A percentile compares a stretch with the other conserved stretches of the same genome.
phyloP scores from a whole-genome alignment of 2,113 vertebrate species.

The Sakesphorus luctuosus region DNA sequence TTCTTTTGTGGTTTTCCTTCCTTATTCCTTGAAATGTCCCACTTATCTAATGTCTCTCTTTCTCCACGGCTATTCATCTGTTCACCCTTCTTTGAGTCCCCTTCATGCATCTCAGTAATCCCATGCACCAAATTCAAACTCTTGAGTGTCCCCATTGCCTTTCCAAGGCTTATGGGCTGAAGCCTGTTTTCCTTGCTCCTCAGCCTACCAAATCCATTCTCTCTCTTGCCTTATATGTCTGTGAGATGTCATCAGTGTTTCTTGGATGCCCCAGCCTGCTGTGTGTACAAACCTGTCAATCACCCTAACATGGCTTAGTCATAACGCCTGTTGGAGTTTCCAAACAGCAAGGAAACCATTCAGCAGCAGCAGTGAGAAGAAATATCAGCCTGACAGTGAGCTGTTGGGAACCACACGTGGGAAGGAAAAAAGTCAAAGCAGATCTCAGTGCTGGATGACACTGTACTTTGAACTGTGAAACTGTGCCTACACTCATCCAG shows the following conservation, averaged over 20 bases:
- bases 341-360: constrained; percentile 19
- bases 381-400: constrained; percentile 12
- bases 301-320: neutral
- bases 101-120: neutral
- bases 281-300: constrained; percentile 37
- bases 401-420: neutral
- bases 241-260: neutral
- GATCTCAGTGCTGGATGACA: neutral
- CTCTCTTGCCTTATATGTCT: neutral
- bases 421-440: constrained; percentile 27
- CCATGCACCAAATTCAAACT: neutral
- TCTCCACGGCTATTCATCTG: neutral
- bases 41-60: neutral
- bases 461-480: neutral
- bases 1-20: neutral
- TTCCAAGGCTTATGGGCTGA: neutral
- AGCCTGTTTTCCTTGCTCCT: neutral
- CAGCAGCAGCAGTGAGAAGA: neutral
- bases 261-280: neutral
- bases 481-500: neutral
- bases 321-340: neutral
- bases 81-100: neutral
- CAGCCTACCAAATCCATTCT: neutral
- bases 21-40: neutral
- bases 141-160: neutral